Percentiles rank a stretch among this genome's conserved stretches.
Evolutionary conservation across 1,140 invertebrate genomes (phyloP).

Genomic region (Yoshiicerus persimilis): DNA sequence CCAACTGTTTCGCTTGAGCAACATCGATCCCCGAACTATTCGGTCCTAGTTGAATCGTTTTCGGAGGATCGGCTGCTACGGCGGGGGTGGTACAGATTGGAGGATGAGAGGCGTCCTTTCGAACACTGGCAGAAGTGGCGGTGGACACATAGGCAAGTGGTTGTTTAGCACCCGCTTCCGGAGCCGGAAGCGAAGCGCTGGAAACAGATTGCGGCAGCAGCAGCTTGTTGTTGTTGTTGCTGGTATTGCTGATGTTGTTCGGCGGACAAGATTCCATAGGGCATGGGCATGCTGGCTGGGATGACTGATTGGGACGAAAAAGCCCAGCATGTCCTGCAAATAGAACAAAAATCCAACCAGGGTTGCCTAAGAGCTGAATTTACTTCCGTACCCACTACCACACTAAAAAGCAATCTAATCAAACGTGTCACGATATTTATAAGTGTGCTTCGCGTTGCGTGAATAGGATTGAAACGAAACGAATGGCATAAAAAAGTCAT

Average conservation of each 20-base stretch:
- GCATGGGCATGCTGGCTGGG: constrained; percentile 49
- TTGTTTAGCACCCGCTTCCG: constrained; percentile 41
- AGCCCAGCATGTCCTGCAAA: constrained; percentile 49
- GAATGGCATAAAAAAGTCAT: too few species aligned
- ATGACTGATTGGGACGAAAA: constrained; percentile 50
- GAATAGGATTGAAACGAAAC: too few species aligned
- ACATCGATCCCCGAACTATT: not conserved
- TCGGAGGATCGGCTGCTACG: constrained; percentile 26
- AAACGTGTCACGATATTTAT: too few species aligned
- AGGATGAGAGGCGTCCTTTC: constrained; percentile 31
- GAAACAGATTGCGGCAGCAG: constrained; percentile 44
- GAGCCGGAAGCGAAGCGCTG: constrained; percentile 41
- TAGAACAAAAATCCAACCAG: constrained; percentile 45
- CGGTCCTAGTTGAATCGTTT: constrained; percentile 16
- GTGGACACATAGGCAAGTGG: not conserved
- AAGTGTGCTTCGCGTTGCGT: too few species aligned
- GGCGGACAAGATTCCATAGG: constrained; percentile 43
- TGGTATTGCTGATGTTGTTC: constrained; percentile 42
- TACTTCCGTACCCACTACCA: not conserved
- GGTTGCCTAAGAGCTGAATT: constrained; percentile 43
- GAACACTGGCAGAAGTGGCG: constrained; percentile 10
- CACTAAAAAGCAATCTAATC: not conserved
- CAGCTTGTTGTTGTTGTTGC: constrained; percentile 45
- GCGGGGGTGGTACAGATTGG: constrained; percentile 21
- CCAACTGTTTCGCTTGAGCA: constrained; percentile 30